These are phyloP conservation scores for Blastobasis lacticolella DNA, from an alignment of 2,888 invertebrate species.

Conservation along the genomic window DNA sequence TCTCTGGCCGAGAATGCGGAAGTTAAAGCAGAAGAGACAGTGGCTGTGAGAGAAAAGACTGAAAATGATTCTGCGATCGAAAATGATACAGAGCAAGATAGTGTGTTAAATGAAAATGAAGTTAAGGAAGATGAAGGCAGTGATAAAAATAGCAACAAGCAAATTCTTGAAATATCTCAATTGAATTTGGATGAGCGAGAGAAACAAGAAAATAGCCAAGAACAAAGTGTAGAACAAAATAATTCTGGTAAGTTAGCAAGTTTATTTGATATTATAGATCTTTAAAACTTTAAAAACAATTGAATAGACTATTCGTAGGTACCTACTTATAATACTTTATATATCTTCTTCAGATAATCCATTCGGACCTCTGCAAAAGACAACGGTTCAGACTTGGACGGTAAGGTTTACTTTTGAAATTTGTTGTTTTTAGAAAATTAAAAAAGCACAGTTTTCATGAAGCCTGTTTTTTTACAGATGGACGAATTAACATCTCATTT, in stretches of 20 bases:
- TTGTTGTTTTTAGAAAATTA: not conserved
- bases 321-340: too few species aligned
- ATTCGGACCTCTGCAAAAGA: constrained; percentile 30
- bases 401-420: constrained; percentile 26
- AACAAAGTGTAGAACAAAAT: constrained; percentile 13
- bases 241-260: too few species aligned
- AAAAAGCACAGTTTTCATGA: not conserved
- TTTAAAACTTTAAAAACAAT: too few species aligned
- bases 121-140: constrained; percentile 10
- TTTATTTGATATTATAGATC: too few species aligned
- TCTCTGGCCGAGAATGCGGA: not conserved
- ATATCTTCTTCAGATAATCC: constrained; percentile 42
- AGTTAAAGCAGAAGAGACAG: too few species aligned
- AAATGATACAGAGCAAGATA: too few species aligned
- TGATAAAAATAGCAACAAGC: constrained; percentile 20
- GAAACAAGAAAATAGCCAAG: constrained; percentile 10
- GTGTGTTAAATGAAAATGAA: not conserved
- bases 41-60: too few species aligned
- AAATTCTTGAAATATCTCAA: constrained; percentile 23
- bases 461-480: constrained; percentile 29
- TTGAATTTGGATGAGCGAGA: constrained; percentile 10
- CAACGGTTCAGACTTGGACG: constrained; percentile 49
- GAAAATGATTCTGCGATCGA: too few species aligned
- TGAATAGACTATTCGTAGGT: too few species aligned
- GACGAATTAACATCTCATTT: constrained; percentile 40